Evolutionary conservation across 2,888 invertebrate species (phyloP), one percentile per base, ranked within the genome.

Genomic region (Theretra japonica): DNA sequence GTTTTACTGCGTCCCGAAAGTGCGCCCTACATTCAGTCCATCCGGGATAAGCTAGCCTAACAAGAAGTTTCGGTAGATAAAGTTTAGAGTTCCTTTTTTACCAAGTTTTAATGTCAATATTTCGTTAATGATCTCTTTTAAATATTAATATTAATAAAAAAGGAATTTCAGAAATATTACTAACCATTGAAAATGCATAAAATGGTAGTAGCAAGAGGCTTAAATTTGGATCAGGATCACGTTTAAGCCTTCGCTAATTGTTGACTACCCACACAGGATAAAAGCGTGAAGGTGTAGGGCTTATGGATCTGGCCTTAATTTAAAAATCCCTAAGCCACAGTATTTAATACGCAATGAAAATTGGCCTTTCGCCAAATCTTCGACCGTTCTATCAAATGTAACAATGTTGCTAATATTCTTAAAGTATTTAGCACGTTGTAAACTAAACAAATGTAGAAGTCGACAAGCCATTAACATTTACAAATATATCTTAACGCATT

Each of bases 11-110:
- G 41, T 65, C 65, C 41, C 23, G 23, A 65, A 65, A 60, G 23
- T 23, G 65, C 65, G 48, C 7, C 65, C 65, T 65, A 65, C 65
- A 23, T 65, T 65, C 17, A 48, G 65, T 41, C 41, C 41, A 65
- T 48, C 48, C 48, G 6, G 48, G 48, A 41, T 65, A 65, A 65
- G 23, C 11, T 48, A 65, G 41, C 19, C 50, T 57, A 56, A 30
- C 56, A 68, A 56, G 21, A 50, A 8, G 19, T 56, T 28, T 56
- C 3, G 25, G 11, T 41, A 69, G 11, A 15, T 28, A 65, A 23
- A 5, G 2, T 17, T 65, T 65, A 19, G 65, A 41, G 41, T 65
- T 65, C 65, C 65, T 65, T 23, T 11, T 7, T 0, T 15, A 2
- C 23, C 23, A 15, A 17, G 15, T 17, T 23, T 11, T 7, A 1